Percentiles rank a stretch among this genome's conserved stretches.
Evolutionary conservation across 2,797 vertebrate genomes (phyloP).

Genomic region (Rousettus madagascariensis): DNA sequence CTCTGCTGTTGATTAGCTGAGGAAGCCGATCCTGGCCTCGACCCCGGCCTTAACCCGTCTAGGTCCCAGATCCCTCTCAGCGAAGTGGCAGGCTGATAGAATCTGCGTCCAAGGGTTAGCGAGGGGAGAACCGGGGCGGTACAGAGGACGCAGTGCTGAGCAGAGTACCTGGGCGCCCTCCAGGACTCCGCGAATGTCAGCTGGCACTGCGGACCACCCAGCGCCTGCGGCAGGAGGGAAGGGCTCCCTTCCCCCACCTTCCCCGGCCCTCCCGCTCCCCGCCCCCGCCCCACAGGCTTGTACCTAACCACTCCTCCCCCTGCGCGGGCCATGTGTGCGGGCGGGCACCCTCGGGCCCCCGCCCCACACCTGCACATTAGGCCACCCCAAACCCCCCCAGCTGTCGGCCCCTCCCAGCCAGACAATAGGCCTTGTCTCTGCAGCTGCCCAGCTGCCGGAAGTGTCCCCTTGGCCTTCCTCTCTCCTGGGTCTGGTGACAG

Average conservation of each 20-base stretch:
- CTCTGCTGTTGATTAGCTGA: too few relatives aligned
- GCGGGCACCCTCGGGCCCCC: too few relatives aligned
- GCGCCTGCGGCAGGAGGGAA: rapidly evolving
- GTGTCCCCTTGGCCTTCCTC: background rate
- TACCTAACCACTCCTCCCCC: too few relatives aligned
- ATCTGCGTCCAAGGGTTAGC: rapidly evolving
- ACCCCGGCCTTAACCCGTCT: too few relatives aligned
- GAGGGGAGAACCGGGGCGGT: too few relatives aligned
- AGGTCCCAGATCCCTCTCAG: background rate
- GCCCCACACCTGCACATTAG: too few relatives aligned
- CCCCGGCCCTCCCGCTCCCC: too few relatives aligned
- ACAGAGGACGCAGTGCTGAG: background rate
- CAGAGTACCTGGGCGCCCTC: background rate
- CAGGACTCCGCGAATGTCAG: rapidly evolving
- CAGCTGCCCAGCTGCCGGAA: background rate
- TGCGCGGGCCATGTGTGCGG: too few relatives aligned
- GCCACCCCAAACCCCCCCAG: too few relatives aligned
- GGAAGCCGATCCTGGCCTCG: rapidly evolving
- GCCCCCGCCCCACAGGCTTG: too few relatives aligned
- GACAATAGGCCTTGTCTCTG: background rate
- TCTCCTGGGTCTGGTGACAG: background rate
- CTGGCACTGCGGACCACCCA: rapidly evolving
- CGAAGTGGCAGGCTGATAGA: rapidly evolving
- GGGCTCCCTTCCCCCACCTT: background rate
- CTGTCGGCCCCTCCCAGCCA: background rate